phyloP scores from a whole-genome alignment of 2,888 invertebrate species.

The Drosophila neutralis region DNA sequence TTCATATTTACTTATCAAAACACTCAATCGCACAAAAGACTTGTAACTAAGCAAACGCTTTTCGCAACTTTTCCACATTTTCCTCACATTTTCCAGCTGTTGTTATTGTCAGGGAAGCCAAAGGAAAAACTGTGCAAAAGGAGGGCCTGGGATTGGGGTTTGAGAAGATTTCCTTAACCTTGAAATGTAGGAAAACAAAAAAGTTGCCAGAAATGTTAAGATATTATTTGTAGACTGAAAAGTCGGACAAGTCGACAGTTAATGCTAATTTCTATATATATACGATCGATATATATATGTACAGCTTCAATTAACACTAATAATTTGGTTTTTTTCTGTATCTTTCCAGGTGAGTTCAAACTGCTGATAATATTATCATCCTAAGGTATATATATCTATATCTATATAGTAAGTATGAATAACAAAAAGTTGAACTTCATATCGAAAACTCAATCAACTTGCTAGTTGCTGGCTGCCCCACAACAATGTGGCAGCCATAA shows the following conservation, averaged over 20 bases:
- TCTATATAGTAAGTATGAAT: not conserved
- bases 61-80: constrained; percentile 14
- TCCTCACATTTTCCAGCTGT: constrained; percentile 12
- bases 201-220: constrained; percentile 19
- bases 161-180: constrained; percentile 22
- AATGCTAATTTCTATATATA: constrained; percentile 54
- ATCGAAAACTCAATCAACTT: constrained; percentile 38
- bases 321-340: constrained; percentile 19
- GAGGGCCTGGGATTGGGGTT: not conserved
- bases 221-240: not conserved
- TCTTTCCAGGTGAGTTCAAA: constrained; percentile 67
- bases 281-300: constrained; percentile 3
- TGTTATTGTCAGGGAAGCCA: constrained; percentile 5
- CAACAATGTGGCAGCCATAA: constrained; percentile 30
- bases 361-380: not conserved
- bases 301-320: constrained; percentile 10
- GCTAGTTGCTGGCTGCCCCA: constrained; percentile 14
- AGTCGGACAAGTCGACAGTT: constrained; percentile 26
- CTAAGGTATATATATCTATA: constrained; percentile 1
- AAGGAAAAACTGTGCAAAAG: not conserved
- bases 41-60: not conserved
- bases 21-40: not conserved
- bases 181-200: constrained; percentile 17
- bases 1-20: not conserved
- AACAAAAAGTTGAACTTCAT: not conserved